Evolutionary conservation across 2,113 vertebrate genomes (phyloP).

Genomic region (Thamnophis sirtalis): DNA sequence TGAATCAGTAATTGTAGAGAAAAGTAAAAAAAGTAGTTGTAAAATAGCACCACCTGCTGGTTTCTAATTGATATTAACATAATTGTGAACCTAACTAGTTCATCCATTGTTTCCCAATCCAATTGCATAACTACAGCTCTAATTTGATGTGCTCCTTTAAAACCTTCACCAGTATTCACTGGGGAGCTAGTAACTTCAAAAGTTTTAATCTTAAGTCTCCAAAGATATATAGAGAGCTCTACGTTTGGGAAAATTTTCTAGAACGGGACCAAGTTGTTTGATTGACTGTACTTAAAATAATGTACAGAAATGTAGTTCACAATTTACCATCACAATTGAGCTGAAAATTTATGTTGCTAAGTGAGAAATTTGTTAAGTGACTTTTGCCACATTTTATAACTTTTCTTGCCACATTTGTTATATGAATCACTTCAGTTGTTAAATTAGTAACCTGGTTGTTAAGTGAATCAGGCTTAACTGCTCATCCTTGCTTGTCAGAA

Average conservation of each 20-base stretch:
- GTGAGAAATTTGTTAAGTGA: no score
- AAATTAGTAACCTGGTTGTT: no score
- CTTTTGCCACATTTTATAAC: no score
- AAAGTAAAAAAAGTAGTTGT: neutral
- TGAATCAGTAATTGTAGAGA: neutral
- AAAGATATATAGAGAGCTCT: neutral
- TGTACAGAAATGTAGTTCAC: no score
- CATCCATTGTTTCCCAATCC: neutral
- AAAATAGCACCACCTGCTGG: constrained; percentile 2
- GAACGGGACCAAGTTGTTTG: neutral
- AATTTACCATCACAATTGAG: no score
- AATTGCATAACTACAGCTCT: neutral
- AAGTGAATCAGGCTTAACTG: no score
- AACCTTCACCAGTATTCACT: neutral
- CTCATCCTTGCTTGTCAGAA: no score
- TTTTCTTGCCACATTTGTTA: no score
- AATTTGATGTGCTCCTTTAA: neutral
- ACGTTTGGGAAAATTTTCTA: neutral
- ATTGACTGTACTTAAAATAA: neutral
- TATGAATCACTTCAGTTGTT: no score
- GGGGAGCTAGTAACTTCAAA: neutral
- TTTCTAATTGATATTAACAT: neutral
- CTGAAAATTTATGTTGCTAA: no score
- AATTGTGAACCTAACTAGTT: neutral
- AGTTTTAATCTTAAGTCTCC: neutral